A percentile compares a stretch with the other conserved stretches of the same genome.
phyloP scores from a whole-genome alignment of 2,113 vertebrate species.

The Carollia perspicillata region DNA sequence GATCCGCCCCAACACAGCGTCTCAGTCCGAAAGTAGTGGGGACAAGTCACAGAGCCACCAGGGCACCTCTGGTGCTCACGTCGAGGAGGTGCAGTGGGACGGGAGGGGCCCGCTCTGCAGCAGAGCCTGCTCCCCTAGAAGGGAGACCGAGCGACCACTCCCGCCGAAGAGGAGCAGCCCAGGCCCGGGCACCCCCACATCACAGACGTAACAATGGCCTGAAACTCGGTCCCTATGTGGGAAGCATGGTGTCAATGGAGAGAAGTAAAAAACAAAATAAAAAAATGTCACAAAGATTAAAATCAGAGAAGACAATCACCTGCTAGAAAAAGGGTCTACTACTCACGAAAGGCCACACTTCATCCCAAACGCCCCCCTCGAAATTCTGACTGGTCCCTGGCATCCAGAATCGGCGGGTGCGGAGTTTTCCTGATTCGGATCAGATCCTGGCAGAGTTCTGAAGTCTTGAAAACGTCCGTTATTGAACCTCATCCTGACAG shows the following conservation, averaged over 20 bases:
- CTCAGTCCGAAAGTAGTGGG: not conserved
- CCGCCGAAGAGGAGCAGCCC: not conserved
- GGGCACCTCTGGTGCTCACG: not conserved
- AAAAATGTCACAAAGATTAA: not conserved
- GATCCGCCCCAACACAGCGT: not conserved
- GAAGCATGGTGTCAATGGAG: not conserved
- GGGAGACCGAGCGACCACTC: not conserved
- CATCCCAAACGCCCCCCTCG: conserved; percentile 1
- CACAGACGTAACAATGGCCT: not conserved
- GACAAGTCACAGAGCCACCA: not conserved
- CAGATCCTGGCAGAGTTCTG: conserved; percentile 73
- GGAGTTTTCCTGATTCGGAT: conserved; percentile 59
- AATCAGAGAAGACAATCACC: not conserved
- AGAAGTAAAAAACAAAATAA: not conserved
- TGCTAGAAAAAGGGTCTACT: not conserved
- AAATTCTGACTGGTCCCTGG: conserved; percentile 65
- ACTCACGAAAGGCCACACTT: not conserved
- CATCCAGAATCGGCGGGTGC: conserved; percentile 58
- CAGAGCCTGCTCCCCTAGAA: not conserved
- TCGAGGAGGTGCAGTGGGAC: no score
- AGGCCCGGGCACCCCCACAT: not conserved
- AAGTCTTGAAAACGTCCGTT: conserved; percentile 70
- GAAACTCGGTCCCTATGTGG: not conserved
- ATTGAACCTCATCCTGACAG: conserved; percentile 78
- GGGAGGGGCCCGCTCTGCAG: not conserved